Conservation (phyloP, 1,140 invertebrate species). For the Magallana angulata region DNA sequence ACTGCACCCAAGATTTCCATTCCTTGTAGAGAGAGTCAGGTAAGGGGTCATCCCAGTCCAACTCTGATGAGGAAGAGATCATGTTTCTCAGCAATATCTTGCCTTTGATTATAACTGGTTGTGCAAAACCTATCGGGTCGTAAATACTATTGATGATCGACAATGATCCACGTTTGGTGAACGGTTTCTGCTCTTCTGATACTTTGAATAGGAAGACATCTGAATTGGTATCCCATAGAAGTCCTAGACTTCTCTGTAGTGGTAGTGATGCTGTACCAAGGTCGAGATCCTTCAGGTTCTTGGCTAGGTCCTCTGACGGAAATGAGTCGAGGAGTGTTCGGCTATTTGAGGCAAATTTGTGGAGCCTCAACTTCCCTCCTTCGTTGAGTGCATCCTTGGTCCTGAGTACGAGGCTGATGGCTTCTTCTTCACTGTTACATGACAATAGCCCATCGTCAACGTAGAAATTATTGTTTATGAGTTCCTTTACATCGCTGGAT, state of each 20-base stretch:
- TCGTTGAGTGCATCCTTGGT: neutral
- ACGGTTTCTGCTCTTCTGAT: neutral
- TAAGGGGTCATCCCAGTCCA: constrained; percentile 12
- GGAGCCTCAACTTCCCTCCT: constrained; percentile 43
- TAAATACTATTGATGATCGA: neutral
- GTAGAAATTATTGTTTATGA: constrained; percentile 50
- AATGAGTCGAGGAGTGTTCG: constrained; percentile 42
- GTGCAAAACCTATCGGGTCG: neutral
- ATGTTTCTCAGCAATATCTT: neutral
- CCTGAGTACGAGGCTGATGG: constrained; percentile 44
- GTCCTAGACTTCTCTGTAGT: constrained; percentile 57
- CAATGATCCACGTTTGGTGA: neutral
- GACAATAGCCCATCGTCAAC: constrained; percentile 56
- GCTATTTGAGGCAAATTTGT: constrained; percentile 56
- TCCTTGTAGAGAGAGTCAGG: neutral
- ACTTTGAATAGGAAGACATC: neutral
- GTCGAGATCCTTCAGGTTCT: constrained; percentile 52
- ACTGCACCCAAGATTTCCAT: constrained; percentile 55
- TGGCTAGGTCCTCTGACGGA: constrained; percentile 45
- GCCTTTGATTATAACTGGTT: neutral
- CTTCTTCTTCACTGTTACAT: neutral
- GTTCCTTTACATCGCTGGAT: constrained; percentile 31
- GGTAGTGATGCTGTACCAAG: constrained; percentile 15
- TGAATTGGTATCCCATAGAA: constrained; percentile 47
- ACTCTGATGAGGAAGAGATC: neutral